phyloP scores from a whole-genome alignment of 2,888 invertebrate species.

The Drosophila ochracea region DNA sequence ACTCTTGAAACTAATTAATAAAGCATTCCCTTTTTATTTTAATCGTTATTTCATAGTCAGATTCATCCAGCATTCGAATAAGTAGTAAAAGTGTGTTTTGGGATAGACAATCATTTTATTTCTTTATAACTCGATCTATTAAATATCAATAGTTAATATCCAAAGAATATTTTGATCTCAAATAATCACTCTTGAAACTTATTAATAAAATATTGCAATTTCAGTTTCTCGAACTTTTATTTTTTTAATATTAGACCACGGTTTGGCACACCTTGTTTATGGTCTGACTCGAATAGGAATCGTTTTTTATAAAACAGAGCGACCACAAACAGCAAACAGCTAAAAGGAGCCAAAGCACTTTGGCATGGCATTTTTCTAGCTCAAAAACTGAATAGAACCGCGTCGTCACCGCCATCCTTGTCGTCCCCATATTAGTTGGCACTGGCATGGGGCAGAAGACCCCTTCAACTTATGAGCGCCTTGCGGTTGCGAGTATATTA shows the following conservation, averaged over 20 bases:
- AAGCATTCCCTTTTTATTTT: background rate
- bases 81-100: background rate
- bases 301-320: constrained; percentile 48
- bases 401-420: constrained; percentile 23
- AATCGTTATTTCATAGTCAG: too few relatives aligned
- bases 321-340: constrained; percentile 43
- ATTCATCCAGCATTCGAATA: too few relatives aligned
- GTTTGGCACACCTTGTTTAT: constrained; percentile 47
- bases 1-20: background rate
- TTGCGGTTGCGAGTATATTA: constrained; percentile 73
- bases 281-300: constrained; percentile 48
- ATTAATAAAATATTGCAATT: background rate
- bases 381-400: constrained; percentile 28
- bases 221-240: background rate
- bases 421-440: constrained; percentile 35
- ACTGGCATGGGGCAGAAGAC: constrained; percentile 12
- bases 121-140: background rate
- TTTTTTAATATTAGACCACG: constrained; percentile 17
- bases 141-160: background rate
- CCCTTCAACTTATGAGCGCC: constrained; percentile 37
- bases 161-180: background rate
- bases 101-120: background rate
- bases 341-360: constrained; percentile 36
- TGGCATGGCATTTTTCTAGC: constrained; percentile 58
- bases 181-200: background rate